These are phyloP conservation scores for Noctua pronuba DNA, from an alignment of 2,888 invertebrate genomes.

Conservation along the genomic window DNA sequence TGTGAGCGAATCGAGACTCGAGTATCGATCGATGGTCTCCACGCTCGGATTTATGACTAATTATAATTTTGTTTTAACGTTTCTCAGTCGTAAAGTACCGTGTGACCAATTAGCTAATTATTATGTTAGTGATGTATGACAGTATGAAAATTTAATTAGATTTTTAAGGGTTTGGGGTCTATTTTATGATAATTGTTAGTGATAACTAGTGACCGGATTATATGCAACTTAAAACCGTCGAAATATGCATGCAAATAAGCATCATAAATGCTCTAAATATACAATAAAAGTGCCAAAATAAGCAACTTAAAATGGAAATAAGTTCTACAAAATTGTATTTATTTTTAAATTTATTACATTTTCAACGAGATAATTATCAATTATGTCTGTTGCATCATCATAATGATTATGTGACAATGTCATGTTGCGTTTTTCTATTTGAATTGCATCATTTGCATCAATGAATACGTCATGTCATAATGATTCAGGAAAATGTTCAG, in stretches of 20 bases:
- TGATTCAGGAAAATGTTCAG: no score
- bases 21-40: constrained; percentile 81
- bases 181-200: neutral
- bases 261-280: neutral
- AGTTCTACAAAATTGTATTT: no score
- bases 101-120: constrained; percentile 88
- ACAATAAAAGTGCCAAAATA: neutral
- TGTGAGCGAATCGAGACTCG: constrained; percentile 74
- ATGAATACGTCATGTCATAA: no score
- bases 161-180: constrained; percentile 21
- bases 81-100: constrained; percentile 82
- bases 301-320: neutral
- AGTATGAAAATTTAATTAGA: constrained; percentile 61
- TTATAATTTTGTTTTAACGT: constrained; percentile 86
- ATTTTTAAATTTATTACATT: no score
- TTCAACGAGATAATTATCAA: no score
- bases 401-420: no score
- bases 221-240: no score
- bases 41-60: constrained; percentile 86
- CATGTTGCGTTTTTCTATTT: no score
- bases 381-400: no score
- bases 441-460: no score
- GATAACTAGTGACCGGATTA: neutral
- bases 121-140: constrained; percentile 70
- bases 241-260: neutral